Conservation (phyloP, 2,888 invertebrate genomes). For the Crematogaster levior region DNA sequence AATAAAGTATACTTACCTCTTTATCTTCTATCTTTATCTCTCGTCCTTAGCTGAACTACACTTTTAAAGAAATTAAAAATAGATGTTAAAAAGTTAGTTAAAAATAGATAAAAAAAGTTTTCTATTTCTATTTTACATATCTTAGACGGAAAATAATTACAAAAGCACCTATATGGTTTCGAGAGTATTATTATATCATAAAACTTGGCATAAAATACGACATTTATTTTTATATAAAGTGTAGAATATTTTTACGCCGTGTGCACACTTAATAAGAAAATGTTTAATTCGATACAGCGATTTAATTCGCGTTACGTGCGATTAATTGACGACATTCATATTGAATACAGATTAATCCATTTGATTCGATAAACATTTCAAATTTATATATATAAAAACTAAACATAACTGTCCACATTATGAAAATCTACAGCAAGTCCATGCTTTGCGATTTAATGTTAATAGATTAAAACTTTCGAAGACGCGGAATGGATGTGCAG, state of each 20-base stretch:
- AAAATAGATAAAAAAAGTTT: slow-evolving; percentile 15
- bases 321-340: slow-evolving; percentile 30
- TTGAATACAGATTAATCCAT: slow-evolving; percentile 15
- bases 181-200: background rate
- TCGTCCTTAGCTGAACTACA: background rate
- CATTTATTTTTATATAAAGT: slow-evolving; percentile 38
- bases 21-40: background rate
- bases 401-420: slow-evolving; percentile 31
- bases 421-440: slow-evolving; percentile 28
- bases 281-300: background rate
- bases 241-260: background rate
- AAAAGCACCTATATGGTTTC: background rate
- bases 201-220: background rate
- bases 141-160: slow-evolving; percentile 9
- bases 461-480: slow-evolving; percentile 48
- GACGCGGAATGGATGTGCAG: background rate
- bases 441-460: slow-evolving; percentile 52
- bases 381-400: slow-evolving; percentile 45
- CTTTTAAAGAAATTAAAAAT: background rate
- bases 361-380: background rate
- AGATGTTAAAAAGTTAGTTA: slow-evolving; percentile 31
- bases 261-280: slow-evolving; percentile 7
- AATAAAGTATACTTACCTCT: background rate
- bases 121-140: background rate
- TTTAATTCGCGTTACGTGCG: background rate